Conservation (phyloP, 2,888 invertebrate genomes). For the Deilephila porcellus region DNA sequence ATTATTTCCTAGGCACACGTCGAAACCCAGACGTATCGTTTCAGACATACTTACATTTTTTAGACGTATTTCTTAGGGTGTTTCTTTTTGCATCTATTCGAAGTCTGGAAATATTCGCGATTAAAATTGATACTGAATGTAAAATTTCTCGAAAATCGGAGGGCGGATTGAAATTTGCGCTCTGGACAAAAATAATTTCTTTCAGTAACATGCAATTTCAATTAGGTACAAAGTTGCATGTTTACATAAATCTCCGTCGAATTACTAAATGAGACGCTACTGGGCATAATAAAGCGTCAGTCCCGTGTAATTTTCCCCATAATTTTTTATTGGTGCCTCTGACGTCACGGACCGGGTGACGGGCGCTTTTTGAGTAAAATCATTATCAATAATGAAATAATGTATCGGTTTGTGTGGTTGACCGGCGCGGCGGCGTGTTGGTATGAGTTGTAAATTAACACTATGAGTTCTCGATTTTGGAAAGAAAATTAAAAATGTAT, state of each 20-base stretch:
- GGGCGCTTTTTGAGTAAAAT: constrained; percentile 38
- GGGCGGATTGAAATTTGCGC: too few species aligned
- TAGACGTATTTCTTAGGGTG: too few species aligned
- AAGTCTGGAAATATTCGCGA: too few species aligned
- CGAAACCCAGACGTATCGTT: not conserved
- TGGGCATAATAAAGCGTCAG: constrained; percentile 9
- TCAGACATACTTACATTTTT: not conserved
- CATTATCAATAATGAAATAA: constrained; percentile 45
- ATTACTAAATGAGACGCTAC: not conserved
- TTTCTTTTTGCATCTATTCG: too few species aligned
- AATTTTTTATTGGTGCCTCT: not conserved
- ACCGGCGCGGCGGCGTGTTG: constrained; percentile 37
- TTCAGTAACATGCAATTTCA: not conserved
- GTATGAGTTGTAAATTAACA: not conserved
- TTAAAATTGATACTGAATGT: too few species aligned
- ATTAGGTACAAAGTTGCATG: not conserved
- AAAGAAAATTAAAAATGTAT: not conserved
- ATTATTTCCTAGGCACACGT: not conserved
- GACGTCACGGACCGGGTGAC: constrained; percentile 37
- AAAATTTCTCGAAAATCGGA: too few species aligned
- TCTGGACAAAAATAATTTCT: not conserved
- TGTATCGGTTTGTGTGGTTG: constrained; percentile 42
- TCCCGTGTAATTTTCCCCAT: constrained; percentile 8
- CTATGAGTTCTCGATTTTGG: constrained; percentile 22
- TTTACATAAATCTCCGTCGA: not conserved